Conservation (phyloP, 2,888 invertebrate genomes). For the Chorisops tibialis region DNA sequence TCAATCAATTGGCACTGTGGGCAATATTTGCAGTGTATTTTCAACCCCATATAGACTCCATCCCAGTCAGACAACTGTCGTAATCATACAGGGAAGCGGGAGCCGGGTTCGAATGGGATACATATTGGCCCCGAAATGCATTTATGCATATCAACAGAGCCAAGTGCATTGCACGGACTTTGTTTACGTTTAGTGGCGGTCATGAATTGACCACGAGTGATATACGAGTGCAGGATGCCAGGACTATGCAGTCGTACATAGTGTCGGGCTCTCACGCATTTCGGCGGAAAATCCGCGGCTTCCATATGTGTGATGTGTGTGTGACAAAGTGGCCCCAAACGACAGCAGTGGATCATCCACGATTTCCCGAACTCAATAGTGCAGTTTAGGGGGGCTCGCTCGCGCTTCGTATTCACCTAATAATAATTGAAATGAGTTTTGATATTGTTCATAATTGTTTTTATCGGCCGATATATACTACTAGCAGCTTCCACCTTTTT, state of each 20-base stretch:
- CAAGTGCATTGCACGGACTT: constrained; percentile 17
- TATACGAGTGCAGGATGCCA: background rate
- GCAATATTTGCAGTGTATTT: constrained; percentile 16
- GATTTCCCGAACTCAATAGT: background rate
- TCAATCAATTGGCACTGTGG: constrained; percentile 27
- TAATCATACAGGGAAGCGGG: background rate
- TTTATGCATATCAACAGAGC: background rate
- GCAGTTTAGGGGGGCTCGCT: background rate
- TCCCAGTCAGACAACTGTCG: too few relatives aligned
- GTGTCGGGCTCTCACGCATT: too few relatives aligned
- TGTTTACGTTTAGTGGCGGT: constrained; percentile 20
- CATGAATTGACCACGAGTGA: constrained; percentile 12
- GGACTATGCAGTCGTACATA: background rate
- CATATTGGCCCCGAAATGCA: background rate
- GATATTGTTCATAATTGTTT: constrained; percentile 31
- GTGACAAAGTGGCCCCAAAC: constrained; percentile 1
- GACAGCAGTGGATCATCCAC: constrained; percentile 5
- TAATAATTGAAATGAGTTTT: constrained; percentile 32
- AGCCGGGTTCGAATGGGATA: background rate
- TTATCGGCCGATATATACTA: constrained; percentile 9
- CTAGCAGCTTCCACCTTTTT: too few relatives aligned
- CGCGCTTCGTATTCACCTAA: constrained; percentile 21
- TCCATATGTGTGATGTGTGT: too few relatives aligned
- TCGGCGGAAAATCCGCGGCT: too few relatives aligned
- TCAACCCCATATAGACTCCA: background rate